Conservation (phyloP, 2,888 invertebrate genomes). For the Pterostichus madidus region DNA sequence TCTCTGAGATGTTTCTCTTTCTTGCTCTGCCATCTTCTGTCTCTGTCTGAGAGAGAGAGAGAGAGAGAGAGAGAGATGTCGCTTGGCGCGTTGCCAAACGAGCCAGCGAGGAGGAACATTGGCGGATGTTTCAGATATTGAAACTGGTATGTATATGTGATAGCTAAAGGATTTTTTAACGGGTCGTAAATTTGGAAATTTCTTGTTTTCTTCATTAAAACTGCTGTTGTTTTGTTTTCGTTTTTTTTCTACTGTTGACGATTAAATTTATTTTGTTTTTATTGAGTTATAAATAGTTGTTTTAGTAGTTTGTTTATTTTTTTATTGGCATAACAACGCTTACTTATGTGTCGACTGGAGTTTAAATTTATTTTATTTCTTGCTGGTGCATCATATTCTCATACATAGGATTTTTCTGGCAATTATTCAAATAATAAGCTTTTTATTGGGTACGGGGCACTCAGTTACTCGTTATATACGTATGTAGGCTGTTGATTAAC, state of each 20-base stretch:
- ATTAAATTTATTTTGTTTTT: too few relatives aligned
- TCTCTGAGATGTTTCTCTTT: slow-evolving; percentile 1
- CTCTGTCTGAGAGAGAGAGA: background rate
- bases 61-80: background rate
- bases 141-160: slow-evolving; percentile 49
- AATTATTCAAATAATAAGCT: too few relatives aligned
- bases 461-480: too few relatives aligned
- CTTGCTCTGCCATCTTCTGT: slow-evolving; percentile 1
- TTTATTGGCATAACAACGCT: too few relatives aligned
- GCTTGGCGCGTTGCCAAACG: slow-evolving; percentile 14
- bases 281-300: too few relatives aligned
- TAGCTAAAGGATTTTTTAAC: slow-evolving; percentile 55
- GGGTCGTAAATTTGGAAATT: slow-evolving; percentile 45
- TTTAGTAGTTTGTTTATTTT: too few relatives aligned
- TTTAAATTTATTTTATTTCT: too few relatives aligned
- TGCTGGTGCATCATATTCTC: too few relatives aligned
- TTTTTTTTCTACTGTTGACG: background rate
- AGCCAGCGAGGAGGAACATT: slow-evolving; percentile 28
- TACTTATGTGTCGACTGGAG: too few relatives aligned
- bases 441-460: too few relatives aligned
- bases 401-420: too few relatives aligned
- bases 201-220: slow-evolving; percentile 57
- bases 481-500: too few relatives aligned
- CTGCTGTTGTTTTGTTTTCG: slow-evolving; percentile 40
- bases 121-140: slow-evolving; percentile 42